A percentile compares a stretch with the other conserved stretches of the same genome.
Evolutionary conservation across 2,113 vertebrate genomes (phyloP).

Genomic region (Megalops atlanticus): DNA sequence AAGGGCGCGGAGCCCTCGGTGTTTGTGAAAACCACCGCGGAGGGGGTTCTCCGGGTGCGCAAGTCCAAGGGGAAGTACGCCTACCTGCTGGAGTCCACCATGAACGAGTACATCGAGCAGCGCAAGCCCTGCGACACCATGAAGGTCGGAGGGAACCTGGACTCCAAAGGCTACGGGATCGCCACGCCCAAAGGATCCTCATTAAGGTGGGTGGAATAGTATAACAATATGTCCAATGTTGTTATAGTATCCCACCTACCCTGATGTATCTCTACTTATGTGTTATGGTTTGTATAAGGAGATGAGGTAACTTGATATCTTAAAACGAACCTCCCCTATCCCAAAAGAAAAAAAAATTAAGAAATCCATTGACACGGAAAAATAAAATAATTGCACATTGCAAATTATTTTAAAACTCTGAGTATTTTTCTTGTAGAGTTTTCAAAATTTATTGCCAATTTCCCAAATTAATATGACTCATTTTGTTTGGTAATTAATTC

Average conservation of each 20-base stretch:
- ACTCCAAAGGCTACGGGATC: constrained; percentile 99
- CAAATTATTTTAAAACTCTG: constrained; percentile 70
- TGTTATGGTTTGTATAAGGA: constrained; percentile 98
- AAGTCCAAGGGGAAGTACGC: constrained; percentile 99
- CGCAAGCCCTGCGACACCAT: constrained; percentile 99
- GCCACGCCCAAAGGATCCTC: constrained; percentile 99
- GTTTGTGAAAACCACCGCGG: constrained; percentile 97
- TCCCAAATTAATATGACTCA: neutral
- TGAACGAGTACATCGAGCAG: constrained; percentile 99
- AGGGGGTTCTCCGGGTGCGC: constrained; percentile 93
- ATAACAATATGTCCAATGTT: constrained; percentile 99
- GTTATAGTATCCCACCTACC: constrained; percentile 99
- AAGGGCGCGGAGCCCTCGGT: constrained; percentile 96
- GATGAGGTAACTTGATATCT: constrained; percentile 82
- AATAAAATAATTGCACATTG: constrained; percentile 29
- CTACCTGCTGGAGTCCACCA: constrained; percentile 98
- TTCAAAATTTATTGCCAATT: constrained; percentile 20
- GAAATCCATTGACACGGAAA: constrained; percentile 39
- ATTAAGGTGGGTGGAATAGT: constrained; percentile 99
- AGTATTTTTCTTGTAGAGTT: constrained; percentile 59
- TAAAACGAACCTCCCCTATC: constrained; percentile 49
- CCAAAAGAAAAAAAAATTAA: constrained; percentile 52
- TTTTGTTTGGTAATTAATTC: neutral
- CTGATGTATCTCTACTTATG: constrained; percentile 99
- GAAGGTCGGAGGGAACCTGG: constrained; percentile 99